phyloP scores from a whole-genome alignment of 2,113 vertebrate species.

The Nerophis ophidion region DNA sequence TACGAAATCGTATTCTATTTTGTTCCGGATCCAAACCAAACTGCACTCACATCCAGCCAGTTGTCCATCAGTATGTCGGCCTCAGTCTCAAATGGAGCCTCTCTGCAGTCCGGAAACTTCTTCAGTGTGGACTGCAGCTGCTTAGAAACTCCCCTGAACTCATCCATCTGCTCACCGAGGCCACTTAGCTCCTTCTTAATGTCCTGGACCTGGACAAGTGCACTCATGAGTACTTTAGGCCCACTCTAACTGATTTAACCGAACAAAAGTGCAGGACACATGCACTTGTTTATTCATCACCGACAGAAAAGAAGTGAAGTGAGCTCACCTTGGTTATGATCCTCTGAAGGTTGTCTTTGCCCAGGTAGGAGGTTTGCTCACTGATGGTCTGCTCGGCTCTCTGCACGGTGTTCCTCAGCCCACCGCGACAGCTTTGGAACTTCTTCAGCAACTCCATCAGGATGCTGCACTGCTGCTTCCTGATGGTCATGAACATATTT shows the following conservation, averaged over 20 bases:
- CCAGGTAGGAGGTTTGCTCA: constrained; percentile 85
- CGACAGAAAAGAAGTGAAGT: background rate
- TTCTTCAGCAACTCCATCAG: constrained; percentile 85
- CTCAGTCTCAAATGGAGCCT: constrained; percentile 81
- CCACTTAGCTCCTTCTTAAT: constrained; percentile 81
- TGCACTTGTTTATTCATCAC: background rate
- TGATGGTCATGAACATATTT: constrained; percentile 16
- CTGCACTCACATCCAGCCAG: constrained; percentile 88
- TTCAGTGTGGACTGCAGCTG: constrained; percentile 87
- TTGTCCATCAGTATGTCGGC: constrained; percentile 85
- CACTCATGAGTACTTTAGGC: background rate
- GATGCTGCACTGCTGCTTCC: constrained; percentile 79
- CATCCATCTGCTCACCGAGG: constrained; percentile 76
- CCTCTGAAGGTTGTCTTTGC: constrained; percentile 87
- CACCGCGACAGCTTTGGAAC: constrained; percentile 79
- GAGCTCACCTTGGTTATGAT: constrained; percentile 75
- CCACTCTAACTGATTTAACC: background rate
- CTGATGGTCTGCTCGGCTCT: constrained; percentile 79
- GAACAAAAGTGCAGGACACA: background rate
- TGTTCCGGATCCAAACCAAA: no score
- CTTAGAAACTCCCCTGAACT: constrained; percentile 81
- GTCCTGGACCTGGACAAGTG: constrained; percentile 71
- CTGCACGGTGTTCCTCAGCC: constrained; percentile 78
- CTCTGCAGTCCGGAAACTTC: constrained; percentile 84
- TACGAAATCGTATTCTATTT: no score